Evolutionary conservation across 2,113 vertebrate species (phyloP).

Genomic region (Alexandromys fortis): DNA sequence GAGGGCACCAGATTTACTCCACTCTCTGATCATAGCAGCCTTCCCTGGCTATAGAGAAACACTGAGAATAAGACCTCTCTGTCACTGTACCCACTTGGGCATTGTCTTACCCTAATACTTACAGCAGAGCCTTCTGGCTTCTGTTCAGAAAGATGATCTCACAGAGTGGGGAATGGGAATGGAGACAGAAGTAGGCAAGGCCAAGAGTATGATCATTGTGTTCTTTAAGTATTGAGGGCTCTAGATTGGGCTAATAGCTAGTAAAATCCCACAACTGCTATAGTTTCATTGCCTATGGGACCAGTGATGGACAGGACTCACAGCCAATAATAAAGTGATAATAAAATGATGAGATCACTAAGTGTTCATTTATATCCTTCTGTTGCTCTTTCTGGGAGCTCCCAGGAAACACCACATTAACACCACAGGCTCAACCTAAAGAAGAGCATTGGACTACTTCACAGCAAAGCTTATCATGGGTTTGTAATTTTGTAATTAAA

Average conservation of each 20-base stretch:
- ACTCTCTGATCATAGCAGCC: not conserved
- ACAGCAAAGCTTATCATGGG: not conserved
- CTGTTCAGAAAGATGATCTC: not conserved
- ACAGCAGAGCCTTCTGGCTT: not conserved
- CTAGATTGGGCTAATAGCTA: not conserved
- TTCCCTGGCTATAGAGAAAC: not conserved
- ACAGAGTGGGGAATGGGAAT: not conserved
- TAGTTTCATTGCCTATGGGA: not conserved
- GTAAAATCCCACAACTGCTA: not conserved
- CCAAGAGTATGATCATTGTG: not conserved
- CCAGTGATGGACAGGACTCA: not conserved
- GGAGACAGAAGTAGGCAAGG: not conserved
- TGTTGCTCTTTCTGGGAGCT: not conserved
- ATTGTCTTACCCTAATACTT: not conserved
- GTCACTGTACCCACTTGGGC: not conserved
- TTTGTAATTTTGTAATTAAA: not conserved
- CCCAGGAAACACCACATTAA: not conserved
- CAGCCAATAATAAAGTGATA: not conserved
- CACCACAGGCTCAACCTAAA: not conserved
- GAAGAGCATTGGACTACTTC: not conserved
- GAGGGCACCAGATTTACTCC: not conserved
- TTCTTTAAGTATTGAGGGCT: not conserved
- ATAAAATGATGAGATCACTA: too few relatives aligned
- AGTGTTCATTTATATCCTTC: not conserved
- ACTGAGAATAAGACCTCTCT: not conserved